A percentile compares a stretch with the other conserved stretches of the same genome.
phyloP scores from a whole-genome alignment of 2,797 vertebrate species.

The Leptatherina wallacei region DNA sequence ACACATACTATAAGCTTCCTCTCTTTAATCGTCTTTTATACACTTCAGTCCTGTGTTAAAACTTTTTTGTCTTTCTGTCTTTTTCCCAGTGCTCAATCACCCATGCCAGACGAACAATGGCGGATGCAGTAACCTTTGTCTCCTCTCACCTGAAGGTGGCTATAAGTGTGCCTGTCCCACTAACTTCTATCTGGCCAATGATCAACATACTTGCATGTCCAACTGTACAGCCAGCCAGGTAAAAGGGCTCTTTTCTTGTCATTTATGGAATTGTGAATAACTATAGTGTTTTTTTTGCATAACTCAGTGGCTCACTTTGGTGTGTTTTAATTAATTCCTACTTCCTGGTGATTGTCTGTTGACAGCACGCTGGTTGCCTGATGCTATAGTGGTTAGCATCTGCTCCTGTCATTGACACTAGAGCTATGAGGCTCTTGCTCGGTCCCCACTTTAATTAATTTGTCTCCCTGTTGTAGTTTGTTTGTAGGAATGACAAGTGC shows the following conservation, averaged over 20 bases:
- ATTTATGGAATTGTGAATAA: constrained; percentile 12
- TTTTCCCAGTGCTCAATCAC: constrained; percentile 91
- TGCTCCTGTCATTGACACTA: background rate
- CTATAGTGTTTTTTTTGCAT: constrained; percentile 18
- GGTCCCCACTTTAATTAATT: constrained; percentile 21
- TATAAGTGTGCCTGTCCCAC: constrained; percentile 95
- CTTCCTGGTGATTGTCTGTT: constrained; percentile 32
- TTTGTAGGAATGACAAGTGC: constrained; percentile 99
- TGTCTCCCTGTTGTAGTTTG: constrained; percentile 83
- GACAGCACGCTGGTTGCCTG: constrained; percentile 37
- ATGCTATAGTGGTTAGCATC: constrained; percentile 1
- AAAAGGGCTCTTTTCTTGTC: constrained; percentile 27
- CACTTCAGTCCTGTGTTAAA: background rate
- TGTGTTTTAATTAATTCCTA: constrained; percentile 44
- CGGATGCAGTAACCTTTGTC: constrained; percentile 96
- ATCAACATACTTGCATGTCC: constrained; percentile 94
- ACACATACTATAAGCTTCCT: background rate
- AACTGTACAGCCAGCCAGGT: constrained; percentile 99
- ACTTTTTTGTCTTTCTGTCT: constrained; percentile 66
- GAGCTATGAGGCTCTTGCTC: constrained; percentile 2
- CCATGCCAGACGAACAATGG: constrained; percentile 91
- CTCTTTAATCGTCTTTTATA: background rate
- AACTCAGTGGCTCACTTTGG: background rate
- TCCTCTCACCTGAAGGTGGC: constrained; percentile 88
- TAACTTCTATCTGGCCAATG: constrained; percentile 93